Evolutionary conservation across 2,888 invertebrate species (phyloP), one percentile per base, ranked within the genome.

Genomic region (Archips crataeganus): DNA sequence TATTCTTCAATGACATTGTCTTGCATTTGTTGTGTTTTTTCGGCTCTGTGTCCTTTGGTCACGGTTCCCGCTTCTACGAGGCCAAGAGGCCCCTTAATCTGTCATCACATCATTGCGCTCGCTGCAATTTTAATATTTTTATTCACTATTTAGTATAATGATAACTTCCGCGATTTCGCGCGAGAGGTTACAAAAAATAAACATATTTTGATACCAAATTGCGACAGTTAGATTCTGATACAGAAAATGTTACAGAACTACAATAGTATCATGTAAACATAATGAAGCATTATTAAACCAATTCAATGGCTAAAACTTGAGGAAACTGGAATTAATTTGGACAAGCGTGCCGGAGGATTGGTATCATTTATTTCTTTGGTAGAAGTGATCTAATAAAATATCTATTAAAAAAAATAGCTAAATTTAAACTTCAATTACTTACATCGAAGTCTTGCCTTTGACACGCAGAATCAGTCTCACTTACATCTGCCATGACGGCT

Each of bases 31-130:
- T 76, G 74, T 76, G 81, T 84, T 86, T 87, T 86, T 85, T 80
- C 80, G 77, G 73, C 78, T 82, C 81, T 84, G 81, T 83, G 73
- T 85, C 85, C 84, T 89, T 88, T 87, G 84, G 89, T 86, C 85
- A 87, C 84, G 87, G 80, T 76, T 80, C 81, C 82, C 76, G 82
- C 77, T 74, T 84, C 79, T 82, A 77, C 87, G 87, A 89, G 88
- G 88, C 84, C 86, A 81, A 79, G 82, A 87, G 86, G 85, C 87
- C 85, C 76, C 80, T 77, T 57, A 79, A 81, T 78, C 77, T 75
- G 82, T 84, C 78, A 78, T 76, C 54, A 77, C 78, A 80, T 79
- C 79, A 80, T 80, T 77, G 80, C 11, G 45, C 79, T 77, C 11
- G 45, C 79, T 77, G 15, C 60, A 42, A 65, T 59, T 60, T 32